These are phyloP conservation scores for Palloptera scutellata DNA, from an alignment of 2,888 invertebrate species.

Conservation along the genomic window DNA sequence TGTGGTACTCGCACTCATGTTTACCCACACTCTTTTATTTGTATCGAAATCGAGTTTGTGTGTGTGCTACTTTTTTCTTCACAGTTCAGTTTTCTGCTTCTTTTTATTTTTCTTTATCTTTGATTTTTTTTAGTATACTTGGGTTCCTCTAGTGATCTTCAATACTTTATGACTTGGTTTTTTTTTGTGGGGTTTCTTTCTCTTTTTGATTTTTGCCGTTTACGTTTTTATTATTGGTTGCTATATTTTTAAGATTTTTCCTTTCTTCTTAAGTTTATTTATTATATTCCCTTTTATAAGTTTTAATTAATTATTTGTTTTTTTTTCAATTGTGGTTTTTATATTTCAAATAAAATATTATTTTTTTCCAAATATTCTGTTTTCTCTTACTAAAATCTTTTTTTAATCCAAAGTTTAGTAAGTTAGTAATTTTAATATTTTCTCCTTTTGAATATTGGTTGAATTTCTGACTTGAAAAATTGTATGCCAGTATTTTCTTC, in stretches of 20 bases:
- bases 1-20: no score
- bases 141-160: background rate
- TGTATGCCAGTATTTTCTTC: background rate
- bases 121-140: slow-evolving; percentile 12
- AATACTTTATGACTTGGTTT: background rate
- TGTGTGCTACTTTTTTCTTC: no score
- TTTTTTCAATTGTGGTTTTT: slow-evolving; percentile 26
- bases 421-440: background rate
- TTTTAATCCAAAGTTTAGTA: slow-evolving; percentile 33
- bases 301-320: slow-evolving; percentile 27
- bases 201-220: background rate
- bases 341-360: slow-evolving; percentile 34
- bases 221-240: slow-evolving; percentile 24
- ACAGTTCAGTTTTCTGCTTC: no score
- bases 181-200: background rate
- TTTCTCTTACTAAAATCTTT: slow-evolving; percentile 29
- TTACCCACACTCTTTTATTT: no score
- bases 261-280: slow-evolving; percentile 53
- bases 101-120: slow-evolving; percentile 15
- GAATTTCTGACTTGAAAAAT: slow-evolving; percentile 8
- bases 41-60: no score
- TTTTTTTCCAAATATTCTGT: slow-evolving; percentile 27
- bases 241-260: slow-evolving; percentile 40
- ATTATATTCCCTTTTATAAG: slow-evolving; percentile 27
- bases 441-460: background rate